Conservation (phyloP, 1,140 invertebrate species). For the Nasonia vitripennis region DNA sequence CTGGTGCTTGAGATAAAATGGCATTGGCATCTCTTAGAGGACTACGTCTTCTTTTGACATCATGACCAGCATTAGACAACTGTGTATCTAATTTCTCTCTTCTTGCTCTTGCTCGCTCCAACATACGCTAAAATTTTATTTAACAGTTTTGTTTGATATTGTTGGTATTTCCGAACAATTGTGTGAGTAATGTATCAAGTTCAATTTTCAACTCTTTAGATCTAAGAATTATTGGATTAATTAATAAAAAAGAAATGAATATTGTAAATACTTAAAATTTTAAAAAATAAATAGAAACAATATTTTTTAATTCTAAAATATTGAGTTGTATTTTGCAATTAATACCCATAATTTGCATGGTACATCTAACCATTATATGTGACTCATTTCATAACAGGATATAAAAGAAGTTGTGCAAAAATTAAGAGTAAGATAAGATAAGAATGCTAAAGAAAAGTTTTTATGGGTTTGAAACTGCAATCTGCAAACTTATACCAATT, state of each 20-base stretch:
- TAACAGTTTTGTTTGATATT: slow-evolving; percentile 25
- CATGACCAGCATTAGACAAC: slow-evolving; percentile 70
- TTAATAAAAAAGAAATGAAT: background rate
- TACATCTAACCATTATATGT: background rate
- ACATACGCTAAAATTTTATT: slow-evolving; percentile 71
- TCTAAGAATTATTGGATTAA: slow-evolving; percentile 6
- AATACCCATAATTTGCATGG: background rate
- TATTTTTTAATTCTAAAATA: too few relatives aligned
- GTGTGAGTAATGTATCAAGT: background rate
- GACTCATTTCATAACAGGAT: slow-evolving; percentile 17
- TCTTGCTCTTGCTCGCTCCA: slow-evolving; percentile 76
- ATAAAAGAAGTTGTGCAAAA: slow-evolving; percentile 1
- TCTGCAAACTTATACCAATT: too few relatives aligned
- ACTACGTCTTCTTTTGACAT: slow-evolving; percentile 65
- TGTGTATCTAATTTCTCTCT: slow-evolving; percentile 74
- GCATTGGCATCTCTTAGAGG: slow-evolving; percentile 73
- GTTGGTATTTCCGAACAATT: background rate
- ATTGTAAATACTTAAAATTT: background rate
- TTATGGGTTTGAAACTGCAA: too few relatives aligned
- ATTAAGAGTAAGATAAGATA: slow-evolving; percentile 3
- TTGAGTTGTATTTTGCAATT: background rate
- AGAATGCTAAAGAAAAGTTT: background rate
- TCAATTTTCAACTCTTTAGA: background rate
- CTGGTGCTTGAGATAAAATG: slow-evolving; percentile 65
- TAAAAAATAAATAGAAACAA: too few relatives aligned